A percentile compares a stretch with the other conserved stretches of the same genome.
Evolutionary conservation across 2,797 vertebrate species (phyloP).

Genomic region (Syncerus caffer): DNA sequence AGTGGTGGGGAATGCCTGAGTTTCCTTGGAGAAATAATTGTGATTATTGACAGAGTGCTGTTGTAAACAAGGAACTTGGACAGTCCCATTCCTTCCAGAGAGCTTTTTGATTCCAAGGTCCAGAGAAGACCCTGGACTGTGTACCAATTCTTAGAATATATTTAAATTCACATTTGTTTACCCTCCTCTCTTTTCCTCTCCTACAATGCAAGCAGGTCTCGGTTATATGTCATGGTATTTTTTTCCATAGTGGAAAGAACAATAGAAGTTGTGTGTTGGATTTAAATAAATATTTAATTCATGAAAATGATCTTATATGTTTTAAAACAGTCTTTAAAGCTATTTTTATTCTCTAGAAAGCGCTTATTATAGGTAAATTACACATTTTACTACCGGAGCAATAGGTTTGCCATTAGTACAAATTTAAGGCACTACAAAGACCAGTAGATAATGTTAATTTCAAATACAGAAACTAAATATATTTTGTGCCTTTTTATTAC

Average conservation of each 20-base stretch:
- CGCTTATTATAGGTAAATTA: constrained; percentile 82
- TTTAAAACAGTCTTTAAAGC: constrained; percentile 80
- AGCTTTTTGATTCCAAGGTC: constrained; percentile 38
- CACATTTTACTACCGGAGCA: constrained; percentile 78
- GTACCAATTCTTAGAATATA: constrained; percentile 5
- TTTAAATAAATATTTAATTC: constrained; percentile 82
- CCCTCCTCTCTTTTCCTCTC: neutral
- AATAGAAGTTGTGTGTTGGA: constrained; percentile 70
- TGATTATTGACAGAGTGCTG: constrained; percentile 2
- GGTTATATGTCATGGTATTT: constrained; percentile 11
- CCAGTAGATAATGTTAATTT: constrained; percentile 85
- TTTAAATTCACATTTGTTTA: constrained; percentile 20
- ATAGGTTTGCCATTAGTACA: constrained; percentile 80
- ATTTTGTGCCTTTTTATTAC: constrained; percentile 83
- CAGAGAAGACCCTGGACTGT: constrained; percentile 23
- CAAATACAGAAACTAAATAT: constrained; percentile 82
- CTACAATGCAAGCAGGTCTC: neutral
- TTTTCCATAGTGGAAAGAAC: constrained; percentile 53
- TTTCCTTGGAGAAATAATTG: constrained; percentile 54
- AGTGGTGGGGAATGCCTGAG: neutral
- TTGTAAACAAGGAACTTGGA: neutral
- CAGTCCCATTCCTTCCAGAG: neutral
- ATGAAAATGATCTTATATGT: constrained; percentile 76
- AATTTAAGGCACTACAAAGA: constrained; percentile 82
- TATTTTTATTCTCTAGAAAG: constrained; percentile 79